Evolutionary conservation across 2,888 invertebrate genomes (phyloP).

Genomic region (Thymelicus acteon): DNA sequence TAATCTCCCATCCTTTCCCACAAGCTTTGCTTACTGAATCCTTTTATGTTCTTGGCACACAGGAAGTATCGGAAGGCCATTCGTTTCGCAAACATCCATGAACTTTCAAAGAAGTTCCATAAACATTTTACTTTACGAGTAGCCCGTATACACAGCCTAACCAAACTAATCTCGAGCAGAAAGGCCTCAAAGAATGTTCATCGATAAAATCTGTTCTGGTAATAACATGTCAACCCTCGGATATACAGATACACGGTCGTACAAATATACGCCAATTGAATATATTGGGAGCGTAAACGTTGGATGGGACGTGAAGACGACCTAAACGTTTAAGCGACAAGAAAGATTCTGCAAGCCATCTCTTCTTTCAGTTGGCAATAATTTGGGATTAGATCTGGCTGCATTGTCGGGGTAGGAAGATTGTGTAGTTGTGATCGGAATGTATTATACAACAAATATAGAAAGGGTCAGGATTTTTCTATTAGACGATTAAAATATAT

Average conservation of each 20-base stretch:
- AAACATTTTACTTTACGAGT: conserved; percentile 28
- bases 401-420: conserved; percentile 2
- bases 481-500: no score
- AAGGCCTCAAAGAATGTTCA: conserved; percentile 18
- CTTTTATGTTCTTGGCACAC: not conserved
- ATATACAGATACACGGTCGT: conserved; percentile 27
- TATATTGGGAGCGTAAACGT: conserved; percentile 31
- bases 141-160: conserved; percentile 28
- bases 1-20: not conserved
- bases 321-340: conserved; percentile 12
- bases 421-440: conserved; percentile 5
- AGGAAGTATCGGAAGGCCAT: not conserved
- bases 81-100: conserved; percentile 19
- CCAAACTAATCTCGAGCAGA: conserved; percentile 33
- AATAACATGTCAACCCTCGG: conserved; percentile 38
- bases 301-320: conserved; percentile 25
- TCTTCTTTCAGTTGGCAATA: conserved; percentile 21
- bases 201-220: conserved; percentile 39
- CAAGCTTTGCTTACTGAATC: not conserved
- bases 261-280: conserved; percentile 37
- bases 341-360: conserved; percentile 18
- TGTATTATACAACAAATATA: not conserved
- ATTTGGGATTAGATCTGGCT: conserved; percentile 15
- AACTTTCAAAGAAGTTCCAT: conserved; percentile 17
- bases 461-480: no score